Percentiles rank a stretch among this genome's conserved stretches.
Evolutionary conservation across 2,888 invertebrate species (phyloP).

Genomic region (Elegia similella): DNA sequence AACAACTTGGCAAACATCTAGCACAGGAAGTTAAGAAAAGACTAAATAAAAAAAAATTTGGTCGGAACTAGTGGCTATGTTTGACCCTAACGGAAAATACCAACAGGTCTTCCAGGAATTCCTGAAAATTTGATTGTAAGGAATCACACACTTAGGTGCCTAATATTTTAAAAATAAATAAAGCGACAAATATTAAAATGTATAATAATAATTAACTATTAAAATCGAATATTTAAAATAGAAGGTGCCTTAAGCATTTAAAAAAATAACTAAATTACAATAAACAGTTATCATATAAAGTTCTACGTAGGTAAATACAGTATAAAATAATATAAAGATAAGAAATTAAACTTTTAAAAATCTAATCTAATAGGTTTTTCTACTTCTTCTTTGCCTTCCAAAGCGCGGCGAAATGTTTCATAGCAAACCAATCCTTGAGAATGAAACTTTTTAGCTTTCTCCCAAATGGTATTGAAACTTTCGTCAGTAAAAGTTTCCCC

Average conservation of each 20-base stretch:
- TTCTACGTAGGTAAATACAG: background rate
- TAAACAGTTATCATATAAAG: background rate
- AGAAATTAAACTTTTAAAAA: background rate
- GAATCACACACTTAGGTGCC: background rate
- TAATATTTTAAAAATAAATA: background rate
- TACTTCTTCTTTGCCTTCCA: conserved; percentile 32
- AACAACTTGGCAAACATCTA: conserved; percentile 82
- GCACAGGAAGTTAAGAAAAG: conserved; percentile 79
- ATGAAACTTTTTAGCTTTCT: conserved; percentile 71
- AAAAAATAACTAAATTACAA: too few relatives aligned
- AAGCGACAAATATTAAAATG: background rate
- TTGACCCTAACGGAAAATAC: conserved; percentile 83
- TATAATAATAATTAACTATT: conserved; percentile 20
- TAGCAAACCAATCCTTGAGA: conserved; percentile 77
- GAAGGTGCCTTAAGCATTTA: too few relatives aligned
- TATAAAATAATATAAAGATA: too few relatives aligned
- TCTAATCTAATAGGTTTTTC: conserved; percentile 3
- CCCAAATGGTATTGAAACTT: conserved; percentile 73
- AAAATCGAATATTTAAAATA: too few relatives aligned
- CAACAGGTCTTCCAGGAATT: conserved; percentile 62
- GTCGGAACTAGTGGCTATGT: conserved; percentile 74
- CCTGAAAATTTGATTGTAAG: conserved; percentile 33
- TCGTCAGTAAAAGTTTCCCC: conserved; percentile 75
- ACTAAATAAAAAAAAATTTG: conserved; percentile 79
- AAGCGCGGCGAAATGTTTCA: conserved; percentile 70